Conservation (phyloP, 2,888 invertebrate genomes). For the Philereme transversata region DNA sequence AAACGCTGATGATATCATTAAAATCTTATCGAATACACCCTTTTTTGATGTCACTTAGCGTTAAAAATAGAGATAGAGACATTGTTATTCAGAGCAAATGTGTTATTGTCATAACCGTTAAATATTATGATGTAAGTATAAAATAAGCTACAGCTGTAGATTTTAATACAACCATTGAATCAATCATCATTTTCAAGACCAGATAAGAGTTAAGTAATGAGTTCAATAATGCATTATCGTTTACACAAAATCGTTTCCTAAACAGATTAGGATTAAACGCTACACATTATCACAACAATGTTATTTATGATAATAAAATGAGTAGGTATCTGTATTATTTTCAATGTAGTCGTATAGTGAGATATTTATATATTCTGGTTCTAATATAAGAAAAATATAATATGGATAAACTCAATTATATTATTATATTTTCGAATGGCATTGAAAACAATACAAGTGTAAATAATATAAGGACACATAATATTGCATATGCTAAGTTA, state of each 20-base stretch:
- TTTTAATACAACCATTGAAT: too few relatives aligned
- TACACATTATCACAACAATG: slow-evolving; percentile 24
- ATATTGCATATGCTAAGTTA: slow-evolving; percentile 23
- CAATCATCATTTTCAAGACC: too few relatives aligned
- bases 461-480: slow-evolving; percentile 11
- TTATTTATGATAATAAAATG: slow-evolving; percentile 1
- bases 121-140: too few relatives aligned
- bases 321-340: slow-evolving; percentile 15
- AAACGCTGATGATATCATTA: too few relatives aligned
- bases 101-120: too few relatives aligned
- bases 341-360: slow-evolving; percentile 11
- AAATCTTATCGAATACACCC: too few relatives aligned
- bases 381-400: not conserved
- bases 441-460: slow-evolving; percentile 21
- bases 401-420: not conserved
- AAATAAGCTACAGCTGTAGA: too few relatives aligned
- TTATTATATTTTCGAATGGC: not conserved
- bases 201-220: too few relatives aligned
- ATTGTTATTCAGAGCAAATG: too few relatives aligned
- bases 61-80: too few relatives aligned
- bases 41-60: too few relatives aligned
- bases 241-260: slow-evolving; percentile 18
- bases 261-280: slow-evolving; percentile 23
- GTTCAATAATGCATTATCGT: slow-evolving; percentile 23
- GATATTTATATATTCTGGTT: not conserved